Conservation (phyloP, 2,888 invertebrate species). For the Lithophane semibrunnea region DNA sequence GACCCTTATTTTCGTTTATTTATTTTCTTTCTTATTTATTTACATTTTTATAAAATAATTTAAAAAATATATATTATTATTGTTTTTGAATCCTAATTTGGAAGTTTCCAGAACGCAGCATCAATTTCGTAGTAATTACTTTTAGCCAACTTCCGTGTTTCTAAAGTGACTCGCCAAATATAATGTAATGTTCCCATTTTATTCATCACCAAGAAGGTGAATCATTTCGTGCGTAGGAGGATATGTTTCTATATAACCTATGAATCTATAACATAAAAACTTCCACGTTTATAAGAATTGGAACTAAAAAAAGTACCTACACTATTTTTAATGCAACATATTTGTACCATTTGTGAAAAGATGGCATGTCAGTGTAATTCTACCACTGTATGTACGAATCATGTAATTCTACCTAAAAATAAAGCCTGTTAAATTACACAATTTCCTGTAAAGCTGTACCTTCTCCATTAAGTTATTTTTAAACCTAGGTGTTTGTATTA, state of each 20-base stretch:
- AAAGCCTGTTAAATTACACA: neutral
- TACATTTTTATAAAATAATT: no score
- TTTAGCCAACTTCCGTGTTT: slow-evolving; percentile 59
- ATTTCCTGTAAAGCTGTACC: neutral
- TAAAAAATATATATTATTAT: neutral
- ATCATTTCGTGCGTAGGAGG: slow-evolving; percentile 71
- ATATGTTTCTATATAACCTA: slow-evolving; percentile 51
- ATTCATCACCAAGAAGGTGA: slow-evolving; percentile 69
- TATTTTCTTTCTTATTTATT: no score
- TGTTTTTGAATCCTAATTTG: slow-evolving; percentile 9
- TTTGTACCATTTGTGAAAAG: slow-evolving; percentile 1
- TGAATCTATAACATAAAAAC: slow-evolving; percentile 48
- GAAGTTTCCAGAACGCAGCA: slow-evolving; percentile 54
- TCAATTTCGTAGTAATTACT: slow-evolving; percentile 54
- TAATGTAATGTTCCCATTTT: slow-evolving; percentile 61
- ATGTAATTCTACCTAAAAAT: slow-evolving; percentile 6
- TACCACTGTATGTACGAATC: neutral
- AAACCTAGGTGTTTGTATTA: neutral
- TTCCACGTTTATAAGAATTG: slow-evolving; percentile 42
- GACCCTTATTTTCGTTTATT: no score
- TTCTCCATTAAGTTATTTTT: neutral
- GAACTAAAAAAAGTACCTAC: slow-evolving; percentile 2
- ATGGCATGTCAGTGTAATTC: neutral
- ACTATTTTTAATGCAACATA: neutral
- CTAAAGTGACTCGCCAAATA: slow-evolving; percentile 69